phyloP scores from a whole-genome alignment of 2,113 vertebrate genomes.

The Indri indri region DNA sequence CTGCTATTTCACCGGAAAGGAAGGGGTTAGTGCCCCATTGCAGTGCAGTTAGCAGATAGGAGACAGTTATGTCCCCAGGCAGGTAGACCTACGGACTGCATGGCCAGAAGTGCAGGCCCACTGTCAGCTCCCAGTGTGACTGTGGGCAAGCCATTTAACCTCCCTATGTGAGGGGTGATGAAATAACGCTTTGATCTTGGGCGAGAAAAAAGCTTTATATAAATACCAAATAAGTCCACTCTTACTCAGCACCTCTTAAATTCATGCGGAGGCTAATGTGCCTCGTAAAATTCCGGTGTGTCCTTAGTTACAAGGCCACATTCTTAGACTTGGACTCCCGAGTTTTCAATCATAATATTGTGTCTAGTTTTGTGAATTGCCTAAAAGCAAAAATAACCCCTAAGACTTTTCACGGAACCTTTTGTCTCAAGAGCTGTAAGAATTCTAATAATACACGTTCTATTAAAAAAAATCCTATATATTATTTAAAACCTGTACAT shows the following conservation, averaged over 20 bases:
- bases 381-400: slow-evolving; percentile 53
- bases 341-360: slow-evolving; percentile 33
- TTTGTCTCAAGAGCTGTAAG: slow-evolving; percentile 48
- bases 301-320: not conserved
- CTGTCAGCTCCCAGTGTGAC: not conserved
- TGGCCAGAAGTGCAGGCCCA: not conserved
- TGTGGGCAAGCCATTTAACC: slow-evolving; percentile 38
- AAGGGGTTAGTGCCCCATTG: not conserved
- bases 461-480: not conserved
- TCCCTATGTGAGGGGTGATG: slow-evolving; percentile 57
- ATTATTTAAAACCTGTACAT: slow-evolving; percentile 63
- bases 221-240: slow-evolving; percentile 49
- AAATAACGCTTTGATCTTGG: slow-evolving; percentile 66
- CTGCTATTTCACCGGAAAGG: not conserved
- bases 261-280: not conserved
- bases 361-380: slow-evolving; percentile 31
- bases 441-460: not conserved
- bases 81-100: not conserved
- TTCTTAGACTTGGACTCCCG: not conserved
- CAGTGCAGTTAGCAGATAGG: not conserved
- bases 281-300: not conserved
- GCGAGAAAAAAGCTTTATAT: slow-evolving; percentile 8
- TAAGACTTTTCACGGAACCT: slow-evolving; percentile 4
- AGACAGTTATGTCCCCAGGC: not conserved
- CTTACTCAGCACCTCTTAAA: slow-evolving; percentile 14